A percentile compares a stretch with the other conserved stretches of the same genome.
Evolutionary conservation across 2,888 invertebrate genomes (phyloP).

Genomic region (Axea sp.): DNA sequence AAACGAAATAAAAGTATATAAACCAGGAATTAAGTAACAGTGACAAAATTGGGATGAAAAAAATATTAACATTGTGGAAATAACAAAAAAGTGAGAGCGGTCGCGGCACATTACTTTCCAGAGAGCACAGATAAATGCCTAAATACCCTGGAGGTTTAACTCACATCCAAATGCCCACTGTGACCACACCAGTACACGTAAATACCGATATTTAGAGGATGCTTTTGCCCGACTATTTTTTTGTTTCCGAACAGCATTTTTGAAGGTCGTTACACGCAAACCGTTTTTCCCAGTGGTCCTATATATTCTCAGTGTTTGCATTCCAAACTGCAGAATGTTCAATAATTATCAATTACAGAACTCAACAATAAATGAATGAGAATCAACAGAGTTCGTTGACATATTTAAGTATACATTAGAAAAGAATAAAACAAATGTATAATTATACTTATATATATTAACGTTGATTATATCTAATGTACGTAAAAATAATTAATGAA

Average conservation of each 20-base stretch:
- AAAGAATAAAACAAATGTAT: no score
- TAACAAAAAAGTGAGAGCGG: slow-evolving; percentile 48
- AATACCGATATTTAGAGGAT: slow-evolving; percentile 68
- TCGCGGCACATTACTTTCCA: slow-evolving; percentile 63
- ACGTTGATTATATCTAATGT: no score
- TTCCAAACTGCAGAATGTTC: slow-evolving; percentile 13
- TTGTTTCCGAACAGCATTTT: slow-evolving; percentile 57
- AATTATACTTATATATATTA: no score
- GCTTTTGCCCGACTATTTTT: slow-evolving; percentile 63
- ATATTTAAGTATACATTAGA: not conserved
- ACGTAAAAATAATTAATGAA: no score
- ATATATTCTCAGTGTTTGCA: slow-evolving; percentile 20
- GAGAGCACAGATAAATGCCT: slow-evolving; percentile 65
- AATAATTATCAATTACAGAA: slow-evolving; percentile 34
- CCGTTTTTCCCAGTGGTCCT: slow-evolving; percentile 31
- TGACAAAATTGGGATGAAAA: slow-evolving; percentile 39
- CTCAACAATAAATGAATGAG: not conserved
- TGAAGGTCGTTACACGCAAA: slow-evolving; percentile 44
- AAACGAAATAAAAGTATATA: slow-evolving; percentile 26
- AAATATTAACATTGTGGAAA: slow-evolving; percentile 40
- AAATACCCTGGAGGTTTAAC: slow-evolving; percentile 67
- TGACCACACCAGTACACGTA: slow-evolving; percentile 57
- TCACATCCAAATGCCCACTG: slow-evolving; percentile 51
- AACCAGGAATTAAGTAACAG: slow-evolving; percentile 31
- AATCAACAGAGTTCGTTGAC: slow-evolving; percentile 1